A percentile compares a stretch with the other conserved stretches of the same genome.
These are phyloP conservation scores for Adrianichthys oophorus DNA, from an alignment of 2,797 vertebrate species.

Conservation along the genomic window DNA sequence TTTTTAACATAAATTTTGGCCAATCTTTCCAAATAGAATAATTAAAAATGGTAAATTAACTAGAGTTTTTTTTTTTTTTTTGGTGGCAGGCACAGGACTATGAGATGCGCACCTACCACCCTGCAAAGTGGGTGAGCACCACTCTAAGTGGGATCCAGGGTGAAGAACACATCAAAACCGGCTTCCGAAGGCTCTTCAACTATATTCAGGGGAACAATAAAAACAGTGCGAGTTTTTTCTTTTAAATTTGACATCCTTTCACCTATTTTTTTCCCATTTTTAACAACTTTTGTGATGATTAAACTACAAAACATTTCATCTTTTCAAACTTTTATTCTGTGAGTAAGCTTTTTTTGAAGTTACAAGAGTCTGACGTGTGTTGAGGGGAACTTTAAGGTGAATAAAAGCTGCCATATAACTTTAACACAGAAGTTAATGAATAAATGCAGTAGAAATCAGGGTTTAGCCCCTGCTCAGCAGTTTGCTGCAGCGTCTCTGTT, in stretches of 20 bases:
- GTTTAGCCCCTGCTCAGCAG: slow-evolving; percentile 54
- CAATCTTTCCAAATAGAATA: too few species aligned
- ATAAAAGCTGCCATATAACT: slow-evolving; percentile 3
- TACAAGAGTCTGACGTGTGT: too few species aligned
- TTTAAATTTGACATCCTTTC: too few species aligned
- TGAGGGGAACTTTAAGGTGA: not conserved
- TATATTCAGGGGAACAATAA: slow-evolving; percentile 79
- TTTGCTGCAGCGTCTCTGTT: slow-evolving; percentile 36
- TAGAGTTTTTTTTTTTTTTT: not conserved
- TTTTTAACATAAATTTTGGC: too few species aligned
- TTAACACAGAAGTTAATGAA: slow-evolving; percentile 7
- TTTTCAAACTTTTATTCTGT: too few species aligned
- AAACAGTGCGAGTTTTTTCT: slow-evolving; percentile 59
- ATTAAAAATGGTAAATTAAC: not conserved
- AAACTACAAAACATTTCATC: too few species aligned
- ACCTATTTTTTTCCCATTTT: too few species aligned
- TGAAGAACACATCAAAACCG: slow-evolving; percentile 55
- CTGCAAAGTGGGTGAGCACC: slow-evolving; percentile 77
- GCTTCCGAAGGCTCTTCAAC: slow-evolving; percentile 76
- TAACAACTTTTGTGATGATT: too few species aligned
- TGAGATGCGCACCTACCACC: slow-evolving; percentile 72
- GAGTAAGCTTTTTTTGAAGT: too few species aligned
- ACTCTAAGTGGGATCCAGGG: slow-evolving; percentile 57
- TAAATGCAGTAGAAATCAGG: slow-evolving; percentile 26
- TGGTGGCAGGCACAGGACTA: slow-evolving; percentile 72